These are phyloP conservation scores for Platycercus adscitus DNA, from an alignment of 2,113 vertebrate species.

Conservation along the genomic window DNA sequence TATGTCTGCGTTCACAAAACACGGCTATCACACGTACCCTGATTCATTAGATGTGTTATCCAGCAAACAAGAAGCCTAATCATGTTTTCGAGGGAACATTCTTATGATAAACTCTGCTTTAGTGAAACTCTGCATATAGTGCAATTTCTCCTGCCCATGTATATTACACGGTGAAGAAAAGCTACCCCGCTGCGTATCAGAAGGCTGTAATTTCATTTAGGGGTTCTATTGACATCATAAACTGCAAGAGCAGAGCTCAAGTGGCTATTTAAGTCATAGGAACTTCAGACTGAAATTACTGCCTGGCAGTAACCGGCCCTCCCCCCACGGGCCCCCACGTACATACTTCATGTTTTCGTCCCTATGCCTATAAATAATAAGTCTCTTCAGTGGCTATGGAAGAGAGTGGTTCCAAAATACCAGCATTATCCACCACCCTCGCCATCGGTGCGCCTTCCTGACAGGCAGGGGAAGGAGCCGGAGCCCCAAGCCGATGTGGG, in stretches of 20 bases:
- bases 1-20: constrained; percentile 77
- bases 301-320: constrained; percentile 74
- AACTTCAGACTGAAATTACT: constrained; percentile 82
- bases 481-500: neutral
- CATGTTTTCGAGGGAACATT: constrained; percentile 78
- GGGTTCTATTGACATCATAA: constrained; percentile 82
- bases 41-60: constrained; percentile 82
- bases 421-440: constrained; percentile 20
- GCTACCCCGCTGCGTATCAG: constrained; percentile 80
- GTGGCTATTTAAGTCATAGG: constrained; percentile 84
- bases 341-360: constrained; percentile 65
- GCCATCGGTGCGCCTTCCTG: neutral
- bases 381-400: constrained; percentile 41
- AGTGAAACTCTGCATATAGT: constrained; percentile 74
- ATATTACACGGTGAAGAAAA: constrained; percentile 81
- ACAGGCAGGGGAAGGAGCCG: neutral
- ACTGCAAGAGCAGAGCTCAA: constrained; percentile 81
- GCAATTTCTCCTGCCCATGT: constrained; percentile 80
- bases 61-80: constrained; percentile 82
- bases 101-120: constrained; percentile 81
- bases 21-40: constrained; percentile 75
- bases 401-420: constrained; percentile 57
- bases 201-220: constrained; percentile 86
- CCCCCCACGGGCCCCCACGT: constrained; percentile 61
- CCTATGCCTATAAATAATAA: constrained; percentile 75